A percentile compares a stretch with the other conserved stretches of the same genome.
Evolutionary conservation across 2,113 vertebrate genomes (phyloP).

Genomic region (Athene noctua): DNA sequence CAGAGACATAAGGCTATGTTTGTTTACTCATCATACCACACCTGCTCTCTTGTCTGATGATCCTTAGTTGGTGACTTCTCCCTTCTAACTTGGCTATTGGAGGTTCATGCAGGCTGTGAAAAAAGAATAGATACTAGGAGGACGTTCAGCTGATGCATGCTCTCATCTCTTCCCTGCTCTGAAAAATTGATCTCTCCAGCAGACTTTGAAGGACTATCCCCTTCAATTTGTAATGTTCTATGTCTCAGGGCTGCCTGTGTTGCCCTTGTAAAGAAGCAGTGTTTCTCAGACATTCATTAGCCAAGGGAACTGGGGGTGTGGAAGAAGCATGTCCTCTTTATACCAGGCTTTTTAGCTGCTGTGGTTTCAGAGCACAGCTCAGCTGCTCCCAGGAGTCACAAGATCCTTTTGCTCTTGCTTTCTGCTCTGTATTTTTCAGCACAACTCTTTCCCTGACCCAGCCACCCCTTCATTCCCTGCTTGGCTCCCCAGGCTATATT

Average conservation of each 20-base stretch:
- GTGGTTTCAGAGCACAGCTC: not conserved
- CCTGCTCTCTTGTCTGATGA: not conserved
- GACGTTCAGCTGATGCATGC: not conserved
- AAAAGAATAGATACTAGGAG: not conserved
- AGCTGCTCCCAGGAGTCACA: not conserved
- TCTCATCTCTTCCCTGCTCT: not conserved
- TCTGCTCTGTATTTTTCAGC: not conserved
- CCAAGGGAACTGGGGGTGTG: not conserved
- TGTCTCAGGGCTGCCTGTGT: not conserved
- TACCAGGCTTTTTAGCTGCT: not conserved
- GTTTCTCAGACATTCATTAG: not conserved
- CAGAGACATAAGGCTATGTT: not conserved
- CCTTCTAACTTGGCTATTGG: not conserved
- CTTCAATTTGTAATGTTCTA: not conserved
- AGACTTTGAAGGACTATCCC: not conserved
- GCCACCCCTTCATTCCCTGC: not conserved
- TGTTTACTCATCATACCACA: not conserved
- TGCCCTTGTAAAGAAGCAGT: not conserved
- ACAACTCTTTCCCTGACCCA: not conserved
- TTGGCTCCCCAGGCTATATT: not conserved
- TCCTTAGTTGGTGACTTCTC: not conserved
- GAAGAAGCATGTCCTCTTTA: not conserved
- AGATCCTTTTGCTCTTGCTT: not conserved
- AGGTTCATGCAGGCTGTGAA: not conserved
- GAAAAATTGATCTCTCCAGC: not conserved